Evolutionary conservation across 2,797 vertebrate genomes (phyloP), one percentile per base, ranked within the genome.

Genomic region (Rhinophrynus dorsalis): DNA sequence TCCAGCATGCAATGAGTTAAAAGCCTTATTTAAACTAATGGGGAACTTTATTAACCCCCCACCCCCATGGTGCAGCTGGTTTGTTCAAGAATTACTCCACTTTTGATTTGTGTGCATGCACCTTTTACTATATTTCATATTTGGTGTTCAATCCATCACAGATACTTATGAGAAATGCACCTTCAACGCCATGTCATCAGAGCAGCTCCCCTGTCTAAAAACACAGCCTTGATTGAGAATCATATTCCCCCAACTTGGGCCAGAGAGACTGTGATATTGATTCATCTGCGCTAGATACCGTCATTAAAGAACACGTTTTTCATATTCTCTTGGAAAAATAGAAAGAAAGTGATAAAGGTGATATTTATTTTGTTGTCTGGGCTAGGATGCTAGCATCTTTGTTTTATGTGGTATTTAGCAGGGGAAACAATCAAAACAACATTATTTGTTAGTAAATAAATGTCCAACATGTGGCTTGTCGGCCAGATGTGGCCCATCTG

Each of bases 141-240:
- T n/a, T n/a, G n/a, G n/a, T n/a, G n/a, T n/a, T 60, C 20, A 44
- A 60, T 60, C 13, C 33, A 40, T 58, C 35, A 26, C 27, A 42
- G 11, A 37, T 30, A 44, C 37, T 38, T 29, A 26, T 59, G 38
- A 59, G 56, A 42, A 29, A 59, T 20, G 13, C 38, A 59, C 13
- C 23, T 59, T 15, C 20, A 13, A 27, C 29, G 3, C 57, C 11
- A 24, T 17, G 37, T 26, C 37, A 59, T 42, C 37, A 59, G 15
- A 40, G 15, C 57, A 15, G 9, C 20, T 60, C 18, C 30, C 13
- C 38, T 60, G 57, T 29, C 24, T 12, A 18, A 32, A 38, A 29
- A 21, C 23, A 37, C 1, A 12, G 23, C 3, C 44, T 27, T 60
- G 38, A 45, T 60, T 60, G 57, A 44, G 21, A 37, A 42, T 38